A percentile compares a stretch with the other conserved stretches of the same genome.
These are phyloP conservation scores for Ophion costatus DNA, from an alignment of 2,888 invertebrate species.

Conservation along the genomic window DNA sequence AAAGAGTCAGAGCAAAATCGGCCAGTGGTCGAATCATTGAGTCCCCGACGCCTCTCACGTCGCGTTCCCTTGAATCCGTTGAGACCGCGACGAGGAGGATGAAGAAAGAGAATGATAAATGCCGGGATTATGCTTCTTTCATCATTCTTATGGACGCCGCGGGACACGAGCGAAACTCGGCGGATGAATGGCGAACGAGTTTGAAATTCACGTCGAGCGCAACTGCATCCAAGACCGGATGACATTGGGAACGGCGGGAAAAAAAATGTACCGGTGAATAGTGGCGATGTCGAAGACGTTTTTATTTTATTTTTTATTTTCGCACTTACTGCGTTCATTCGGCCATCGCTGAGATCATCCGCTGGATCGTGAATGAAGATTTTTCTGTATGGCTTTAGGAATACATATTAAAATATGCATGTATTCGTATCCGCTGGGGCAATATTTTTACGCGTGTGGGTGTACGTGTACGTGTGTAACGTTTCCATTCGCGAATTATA, in stretches of 20 bases:
- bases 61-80: slow-evolving; percentile 6
- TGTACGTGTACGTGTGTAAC: neutral
- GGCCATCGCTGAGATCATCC: slow-evolving; percentile 5
- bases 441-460: neutral
- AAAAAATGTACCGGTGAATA: slow-evolving; percentile 12
- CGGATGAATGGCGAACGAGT: slow-evolving; percentile 57
- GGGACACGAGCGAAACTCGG: slow-evolving; percentile 31
- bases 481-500: neutral
- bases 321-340: slow-evolving; percentile 14
- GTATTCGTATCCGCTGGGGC: neutral
- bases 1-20: slow-evolving; percentile 38
- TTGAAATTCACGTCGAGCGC: slow-evolving; percentile 44
- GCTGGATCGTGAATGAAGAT: slow-evolving; percentile 14
- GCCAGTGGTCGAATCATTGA: slow-evolving; percentile 51
- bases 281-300: slow-evolving; percentile 4
- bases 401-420: neutral
- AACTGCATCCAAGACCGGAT: slow-evolving; percentile 39
- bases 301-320: slow-evolving; percentile 36
- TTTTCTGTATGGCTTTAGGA: neutral
- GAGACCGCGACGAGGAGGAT: slow-evolving; percentile 31
- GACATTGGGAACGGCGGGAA: slow-evolving; percentile 27
- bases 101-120: slow-evolving; percentile 49
- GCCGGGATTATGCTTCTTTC: slow-evolving; percentile 48
- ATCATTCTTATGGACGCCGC: slow-evolving; percentile 35
- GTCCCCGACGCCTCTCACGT: slow-evolving; percentile 11